Evolutionary conservation across 1,140 invertebrate species (phyloP).

Genomic region (Fopius arisanus): DNA sequence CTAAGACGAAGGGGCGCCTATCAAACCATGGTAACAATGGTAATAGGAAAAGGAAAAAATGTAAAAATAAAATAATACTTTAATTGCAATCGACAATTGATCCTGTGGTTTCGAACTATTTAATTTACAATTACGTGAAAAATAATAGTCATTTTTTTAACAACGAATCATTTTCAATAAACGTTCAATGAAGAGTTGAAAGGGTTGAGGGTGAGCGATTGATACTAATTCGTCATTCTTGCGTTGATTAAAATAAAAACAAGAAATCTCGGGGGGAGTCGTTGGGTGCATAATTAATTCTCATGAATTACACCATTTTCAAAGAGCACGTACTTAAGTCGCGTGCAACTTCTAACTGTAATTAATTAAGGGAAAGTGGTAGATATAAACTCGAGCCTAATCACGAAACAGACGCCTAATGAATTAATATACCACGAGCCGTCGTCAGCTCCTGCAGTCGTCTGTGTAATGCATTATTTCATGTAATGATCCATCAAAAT

Average conservation of each 20-base stretch:
- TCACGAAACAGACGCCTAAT: neutral
- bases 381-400: neutral
- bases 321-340: neutral
- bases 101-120: no score
- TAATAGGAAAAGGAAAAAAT: no score
- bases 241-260: neutral
- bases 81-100: no score
- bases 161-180: no score
- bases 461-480: neutral
- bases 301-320: neutral
- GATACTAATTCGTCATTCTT: neutral
- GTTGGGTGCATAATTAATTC: neutral
- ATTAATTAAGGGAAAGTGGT: neutral
- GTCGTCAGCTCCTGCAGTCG: neutral
- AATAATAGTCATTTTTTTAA: no score
- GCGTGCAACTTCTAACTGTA: slow-evolving; percentile 1
- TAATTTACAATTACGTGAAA: no score
- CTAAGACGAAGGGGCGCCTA: no score
- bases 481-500: slow-evolving; percentile 19
- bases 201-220: neutral
- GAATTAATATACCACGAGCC: slow-evolving; percentile 9
- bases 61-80: no score
- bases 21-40: no score
- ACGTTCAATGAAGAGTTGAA: no score
- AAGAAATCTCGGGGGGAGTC: neutral